These are phyloP conservation scores for Myxocyprinus asiaticus DNA, from an alignment of 2,113 vertebrate species.

Conservation along the genomic window DNA sequence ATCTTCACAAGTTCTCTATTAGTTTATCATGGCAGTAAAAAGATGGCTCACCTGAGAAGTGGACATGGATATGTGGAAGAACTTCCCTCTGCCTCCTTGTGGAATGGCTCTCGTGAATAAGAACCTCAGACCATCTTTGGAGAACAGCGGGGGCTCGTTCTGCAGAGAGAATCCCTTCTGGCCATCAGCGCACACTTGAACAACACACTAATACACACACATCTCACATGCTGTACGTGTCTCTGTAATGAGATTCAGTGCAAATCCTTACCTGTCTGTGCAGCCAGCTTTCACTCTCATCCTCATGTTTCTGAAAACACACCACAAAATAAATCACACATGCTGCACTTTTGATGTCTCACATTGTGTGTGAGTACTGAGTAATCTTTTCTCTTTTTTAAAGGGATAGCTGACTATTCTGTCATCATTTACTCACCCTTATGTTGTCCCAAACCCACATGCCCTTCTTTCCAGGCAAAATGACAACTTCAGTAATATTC, in stretches of 20 bases:
- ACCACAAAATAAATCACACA: no score
- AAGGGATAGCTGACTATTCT: no score
- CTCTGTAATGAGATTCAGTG: neutral
- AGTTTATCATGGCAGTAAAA: no score
- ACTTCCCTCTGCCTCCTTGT: slow-evolving; percentile 92
- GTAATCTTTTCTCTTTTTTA: no score
- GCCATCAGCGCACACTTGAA: neutral
- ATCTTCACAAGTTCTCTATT: no score
- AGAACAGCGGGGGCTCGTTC: slow-evolving; percentile 93
- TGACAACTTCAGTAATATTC: no score
- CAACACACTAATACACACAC: neutral
- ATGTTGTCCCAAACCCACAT: no score
- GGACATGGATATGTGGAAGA: slow-evolving; percentile 93
- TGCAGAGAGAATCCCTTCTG: slow-evolving; percentile 54
- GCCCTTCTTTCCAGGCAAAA: no score
- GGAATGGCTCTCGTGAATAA: slow-evolving; percentile 94
- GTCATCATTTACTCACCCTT: no score
- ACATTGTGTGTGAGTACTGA: no score
- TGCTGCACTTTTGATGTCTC: no score
- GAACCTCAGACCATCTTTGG: slow-evolving; percentile 87
- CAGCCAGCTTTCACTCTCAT: slow-evolving; percentile 94
- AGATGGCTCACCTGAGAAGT: slow-evolving; percentile 80
- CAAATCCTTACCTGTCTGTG: slow-evolving; percentile 86
- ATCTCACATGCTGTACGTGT: neutral
- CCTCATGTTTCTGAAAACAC: slow-evolving; percentile 89